Evolutionary conservation across 2,888 invertebrate species (phyloP).

Genomic region (Chromoteleia sp.): DNA sequence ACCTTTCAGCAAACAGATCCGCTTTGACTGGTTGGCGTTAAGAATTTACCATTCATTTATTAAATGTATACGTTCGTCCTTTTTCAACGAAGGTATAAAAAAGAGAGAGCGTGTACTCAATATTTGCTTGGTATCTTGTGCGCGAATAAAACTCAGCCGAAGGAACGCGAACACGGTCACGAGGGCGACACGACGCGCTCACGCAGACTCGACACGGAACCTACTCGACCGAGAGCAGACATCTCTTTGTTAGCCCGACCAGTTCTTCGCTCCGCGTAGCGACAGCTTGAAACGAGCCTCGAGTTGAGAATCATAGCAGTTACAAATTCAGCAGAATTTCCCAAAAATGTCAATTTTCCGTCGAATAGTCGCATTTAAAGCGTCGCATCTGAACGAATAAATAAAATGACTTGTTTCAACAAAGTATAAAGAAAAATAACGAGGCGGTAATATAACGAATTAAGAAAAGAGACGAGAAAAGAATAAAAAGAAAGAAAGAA

Average conservation of each 20-base stretch:
- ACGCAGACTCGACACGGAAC: constrained; percentile 75
- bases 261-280: constrained; percentile 74
- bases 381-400: too few species aligned
- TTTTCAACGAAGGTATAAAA: constrained; percentile 28
- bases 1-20: not conserved
- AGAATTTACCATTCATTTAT: not conserved
- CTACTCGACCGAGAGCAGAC: constrained; percentile 78
- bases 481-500: not conserved
- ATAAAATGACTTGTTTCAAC: too few species aligned
- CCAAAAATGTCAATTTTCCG: too few species aligned
- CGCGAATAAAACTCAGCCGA: constrained; percentile 66
- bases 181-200: constrained; percentile 76
- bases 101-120: constrained; percentile 27
- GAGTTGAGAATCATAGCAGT: constrained; percentile 31
- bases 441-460: not conserved
- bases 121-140: constrained; percentile 62
- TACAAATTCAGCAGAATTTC: constrained; percentile 1
- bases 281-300: constrained; percentile 43
- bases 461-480: not conserved
- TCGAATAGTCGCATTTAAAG: too few species aligned
- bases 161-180: constrained; percentile 74
- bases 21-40: not conserved
- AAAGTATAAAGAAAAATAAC: not conserved
- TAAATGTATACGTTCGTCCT: not conserved
- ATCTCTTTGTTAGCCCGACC: constrained; percentile 83